A percentile compares a stretch with the other conserved stretches of the same genome.
Conservation (phyloP, 2,113 vertebrate genomes). For the Brienomyrus brachyistius region DNA sequence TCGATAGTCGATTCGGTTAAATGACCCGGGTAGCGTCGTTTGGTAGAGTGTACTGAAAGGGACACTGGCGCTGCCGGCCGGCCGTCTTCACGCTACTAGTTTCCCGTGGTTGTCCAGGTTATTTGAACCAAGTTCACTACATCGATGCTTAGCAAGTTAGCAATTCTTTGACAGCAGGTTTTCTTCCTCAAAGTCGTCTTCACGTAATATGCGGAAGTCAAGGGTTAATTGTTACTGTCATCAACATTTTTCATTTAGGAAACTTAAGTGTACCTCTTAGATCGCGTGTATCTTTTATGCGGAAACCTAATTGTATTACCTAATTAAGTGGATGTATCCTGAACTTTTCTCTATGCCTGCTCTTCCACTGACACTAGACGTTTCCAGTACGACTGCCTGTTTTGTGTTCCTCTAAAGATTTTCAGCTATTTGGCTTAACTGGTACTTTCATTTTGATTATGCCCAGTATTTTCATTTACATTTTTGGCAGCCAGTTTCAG, state of each 20-base stretch:
- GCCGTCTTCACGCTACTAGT: neutral
- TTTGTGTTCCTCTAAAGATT: neutral
- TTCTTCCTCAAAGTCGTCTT: neutral
- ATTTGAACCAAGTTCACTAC: neutral
- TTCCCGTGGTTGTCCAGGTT: neutral
- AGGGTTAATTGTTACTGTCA: neutral
- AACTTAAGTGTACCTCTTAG: neutral
- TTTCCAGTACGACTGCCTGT: neutral
- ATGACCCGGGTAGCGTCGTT: neutral
- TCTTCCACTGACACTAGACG: neutral
- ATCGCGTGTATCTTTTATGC: neutral
- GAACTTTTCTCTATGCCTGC: neutral
- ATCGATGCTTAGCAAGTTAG: neutral
- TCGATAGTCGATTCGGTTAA: neutral
- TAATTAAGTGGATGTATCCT: neutral
- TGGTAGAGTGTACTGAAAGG: neutral
- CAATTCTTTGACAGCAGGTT: neutral
- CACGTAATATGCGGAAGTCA: slow-evolving; percentile 18
- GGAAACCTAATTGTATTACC: neutral
- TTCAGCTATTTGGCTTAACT: neutral
- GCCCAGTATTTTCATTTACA: neutral
- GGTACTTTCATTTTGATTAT: neutral
- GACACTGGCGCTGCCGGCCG: neutral
- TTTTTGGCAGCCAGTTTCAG: neutral
- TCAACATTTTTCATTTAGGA: neutral